phyloP scores from a whole-genome alignment of 1,140 invertebrate genomes.

The Xylocopa sonorina region DNA sequence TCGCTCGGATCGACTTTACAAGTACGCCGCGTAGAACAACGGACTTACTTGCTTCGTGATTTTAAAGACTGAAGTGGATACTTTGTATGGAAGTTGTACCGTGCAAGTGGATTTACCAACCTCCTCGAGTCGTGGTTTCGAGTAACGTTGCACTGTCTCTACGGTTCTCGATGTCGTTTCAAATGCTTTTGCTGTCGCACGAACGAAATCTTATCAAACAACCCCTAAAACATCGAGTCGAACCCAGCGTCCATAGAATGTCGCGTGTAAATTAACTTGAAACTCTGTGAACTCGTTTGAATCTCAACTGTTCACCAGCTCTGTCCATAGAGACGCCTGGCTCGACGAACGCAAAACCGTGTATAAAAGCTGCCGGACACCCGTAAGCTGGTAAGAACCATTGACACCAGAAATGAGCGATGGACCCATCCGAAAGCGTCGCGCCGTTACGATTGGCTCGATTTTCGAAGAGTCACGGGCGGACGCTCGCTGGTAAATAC shows the following conservation, averaged over 20 bases:
- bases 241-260: too few species aligned
- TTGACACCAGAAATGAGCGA: slow-evolving; percentile 42
- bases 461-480: slow-evolving; percentile 66
- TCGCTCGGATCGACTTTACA: background rate
- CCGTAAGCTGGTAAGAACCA: slow-evolving; percentile 47
- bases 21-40: background rate
- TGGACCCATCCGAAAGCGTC: slow-evolving; percentile 37
- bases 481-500: slow-evolving; percentile 59
- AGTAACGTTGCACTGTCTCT: background rate
- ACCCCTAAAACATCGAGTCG: too few species aligned
- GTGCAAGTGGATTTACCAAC: too few species aligned
- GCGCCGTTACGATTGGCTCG: slow-evolving; percentile 56
- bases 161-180: too few species aligned
- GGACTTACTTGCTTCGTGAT: background rate
- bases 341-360: slow-evolving; percentile 48
- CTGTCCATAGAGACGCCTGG: too few species aligned
- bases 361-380: slow-evolving; percentile 41
- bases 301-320: too few species aligned
- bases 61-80: background rate
- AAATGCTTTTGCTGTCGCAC: too few species aligned
- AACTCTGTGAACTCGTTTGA: too few species aligned
- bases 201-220: too few species aligned
- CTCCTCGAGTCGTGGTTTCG: too few species aligned
- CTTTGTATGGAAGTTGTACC: too few species aligned
- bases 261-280: too few species aligned